phyloP scores from a whole-genome alignment of 2,113 vertebrate species.

The Podarcis cretensis region DNA sequence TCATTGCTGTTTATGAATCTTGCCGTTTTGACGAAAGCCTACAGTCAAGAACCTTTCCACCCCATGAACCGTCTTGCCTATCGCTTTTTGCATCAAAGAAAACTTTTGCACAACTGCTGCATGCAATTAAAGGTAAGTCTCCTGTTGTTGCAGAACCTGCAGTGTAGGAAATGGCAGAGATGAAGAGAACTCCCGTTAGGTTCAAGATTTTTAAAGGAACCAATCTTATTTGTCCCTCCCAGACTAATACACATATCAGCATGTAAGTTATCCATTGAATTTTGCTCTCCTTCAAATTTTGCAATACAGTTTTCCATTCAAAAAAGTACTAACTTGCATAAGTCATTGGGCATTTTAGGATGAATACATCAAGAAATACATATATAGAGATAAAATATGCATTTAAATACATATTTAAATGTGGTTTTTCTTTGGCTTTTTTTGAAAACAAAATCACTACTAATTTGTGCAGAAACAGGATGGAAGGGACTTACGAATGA shows the following conservation, averaged over 20 bases:
- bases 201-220: not conserved
- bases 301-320: not conserved
- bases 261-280: not conserved
- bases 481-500: too few species aligned
- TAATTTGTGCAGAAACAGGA: too few species aligned
- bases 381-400: not conserved
- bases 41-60: conserved; percentile 45
- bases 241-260: too few species aligned
- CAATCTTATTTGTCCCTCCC: not conserved
- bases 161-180: not conserved
- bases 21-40: conserved; percentile 22
- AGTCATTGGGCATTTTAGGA: not conserved
- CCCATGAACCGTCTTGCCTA: conserved; percentile 30
- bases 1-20: conserved; percentile 55
- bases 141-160: conserved; percentile 31
- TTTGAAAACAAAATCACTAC: too few species aligned
- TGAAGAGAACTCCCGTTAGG: not conserved
- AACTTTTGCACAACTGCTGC: not conserved
- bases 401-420: not conserved
- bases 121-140: conserved; percentile 57
- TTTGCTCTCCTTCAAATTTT: not conserved
- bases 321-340: not conserved
- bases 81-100: conserved; percentile 32
- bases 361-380: not conserved
- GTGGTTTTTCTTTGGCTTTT: not conserved